These are phyloP conservation scores for Melieria omissa DNA, from an alignment of 2,888 invertebrate genomes.

Conservation along the genomic window DNA sequence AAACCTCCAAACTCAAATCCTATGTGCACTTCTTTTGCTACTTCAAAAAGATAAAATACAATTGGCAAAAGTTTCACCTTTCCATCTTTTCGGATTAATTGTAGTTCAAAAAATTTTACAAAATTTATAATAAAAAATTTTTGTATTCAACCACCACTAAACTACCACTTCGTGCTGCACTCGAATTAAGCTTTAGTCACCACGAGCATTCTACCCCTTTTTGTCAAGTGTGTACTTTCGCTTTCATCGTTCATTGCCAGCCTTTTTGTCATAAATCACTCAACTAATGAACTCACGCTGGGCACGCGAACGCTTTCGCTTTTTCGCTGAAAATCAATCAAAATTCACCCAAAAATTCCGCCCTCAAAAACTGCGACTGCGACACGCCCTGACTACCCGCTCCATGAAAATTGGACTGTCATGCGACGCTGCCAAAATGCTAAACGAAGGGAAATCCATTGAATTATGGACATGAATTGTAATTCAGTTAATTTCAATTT, in stretches of 20 bases:
- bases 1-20: too few relatives aligned
- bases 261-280: slow-evolving; percentile 30
- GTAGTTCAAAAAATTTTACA: too few relatives aligned
- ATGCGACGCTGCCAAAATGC: background rate
- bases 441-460: slow-evolving; percentile 25
- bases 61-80: too few relatives aligned
- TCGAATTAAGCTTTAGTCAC: background rate
- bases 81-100: too few relatives aligned
- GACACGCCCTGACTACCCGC: slow-evolving; percentile 11
- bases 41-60: too few relatives aligned
- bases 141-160: too few relatives aligned
- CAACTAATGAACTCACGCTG: slow-evolving; percentile 15
- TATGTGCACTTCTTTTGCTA: too few relatives aligned
- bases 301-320: slow-evolving; percentile 15
- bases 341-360: slow-evolving; percentile 1
- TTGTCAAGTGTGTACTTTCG: slow-evolving; percentile 1
- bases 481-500: slow-evolving; percentile 49
- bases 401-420: background rate
- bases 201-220: background rate
- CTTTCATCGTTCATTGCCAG: background rate
- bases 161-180: too few relatives aligned
- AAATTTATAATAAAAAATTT: too few relatives aligned
- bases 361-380: background rate
- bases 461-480: slow-evolving; percentile 43
- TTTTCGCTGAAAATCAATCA: slow-evolving; percentile 35